phyloP scores from a whole-genome alignment of 1,140 invertebrate genomes.

The Triops longicaudatus region DNA sequence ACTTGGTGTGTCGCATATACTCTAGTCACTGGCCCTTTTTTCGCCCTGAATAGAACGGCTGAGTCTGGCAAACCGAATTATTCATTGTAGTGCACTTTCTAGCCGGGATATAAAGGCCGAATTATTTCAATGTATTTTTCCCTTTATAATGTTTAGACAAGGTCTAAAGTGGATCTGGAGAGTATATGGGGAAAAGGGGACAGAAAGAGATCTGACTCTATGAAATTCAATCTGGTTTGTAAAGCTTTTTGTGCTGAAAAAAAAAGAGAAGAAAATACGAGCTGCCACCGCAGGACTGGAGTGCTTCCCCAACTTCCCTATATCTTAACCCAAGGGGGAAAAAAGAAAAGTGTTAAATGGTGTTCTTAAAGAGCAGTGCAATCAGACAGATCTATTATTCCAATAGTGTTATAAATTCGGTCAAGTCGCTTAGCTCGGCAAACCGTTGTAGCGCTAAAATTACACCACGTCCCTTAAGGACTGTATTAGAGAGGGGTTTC shows the following conservation, averaged over 20 bases:
- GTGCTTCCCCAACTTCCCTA: background rate
- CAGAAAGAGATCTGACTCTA: background rate
- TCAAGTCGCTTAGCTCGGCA: background rate
- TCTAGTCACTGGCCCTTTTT: no score
- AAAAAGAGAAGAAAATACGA: background rate
- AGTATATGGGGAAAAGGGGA: background rate
- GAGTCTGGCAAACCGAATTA: no score
- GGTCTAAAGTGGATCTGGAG: conserved; percentile 3
- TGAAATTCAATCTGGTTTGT: conserved; percentile 15
- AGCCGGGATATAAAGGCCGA: background rate
- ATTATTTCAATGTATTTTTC: background rate
- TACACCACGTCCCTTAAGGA: background rate
- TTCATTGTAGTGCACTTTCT: background rate
- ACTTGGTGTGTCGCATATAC: background rate
- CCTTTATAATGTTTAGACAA: conserved; percentile 3
- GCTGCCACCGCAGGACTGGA: background rate
- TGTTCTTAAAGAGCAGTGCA: background rate
- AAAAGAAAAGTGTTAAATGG: background rate
- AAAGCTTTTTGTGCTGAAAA: background rate
- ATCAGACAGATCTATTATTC: conserved; percentile 7
- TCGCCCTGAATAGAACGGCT: no score
- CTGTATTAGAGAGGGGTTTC: background rate
- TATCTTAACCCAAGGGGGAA: background rate
- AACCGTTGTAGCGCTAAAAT: background rate
- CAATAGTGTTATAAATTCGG: background rate